A percentile compares a stretch with the other conserved stretches of the same genome.
These are phyloP conservation scores for Dexiosoma caninum DNA, from an alignment of 2,888 invertebrate species.

Conservation along the genomic window DNA sequence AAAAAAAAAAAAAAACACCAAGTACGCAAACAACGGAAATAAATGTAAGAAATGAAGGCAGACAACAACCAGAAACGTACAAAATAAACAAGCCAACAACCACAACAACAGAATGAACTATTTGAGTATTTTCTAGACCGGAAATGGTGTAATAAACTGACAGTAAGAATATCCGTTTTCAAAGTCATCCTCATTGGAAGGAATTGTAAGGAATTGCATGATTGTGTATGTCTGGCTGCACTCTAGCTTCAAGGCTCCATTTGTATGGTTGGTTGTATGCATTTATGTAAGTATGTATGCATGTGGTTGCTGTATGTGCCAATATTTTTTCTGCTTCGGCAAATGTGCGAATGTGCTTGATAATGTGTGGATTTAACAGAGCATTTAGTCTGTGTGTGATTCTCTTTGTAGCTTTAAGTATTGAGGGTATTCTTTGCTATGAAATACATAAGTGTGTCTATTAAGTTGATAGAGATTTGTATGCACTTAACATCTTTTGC, in stretches of 20 bases:
- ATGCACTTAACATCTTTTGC: no score
- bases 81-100: neutral
- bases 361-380: conserved; percentile 9
- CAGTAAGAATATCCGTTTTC: conserved; percentile 66
- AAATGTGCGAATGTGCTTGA: neutral
- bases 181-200: conserved; percentile 57
- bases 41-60: conserved; percentile 39
- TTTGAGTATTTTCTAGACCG: conserved; percentile 46
- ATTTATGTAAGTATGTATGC: neutral
- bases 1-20: neutral
- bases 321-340: neutral
- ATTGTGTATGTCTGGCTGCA: neutral
- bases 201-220: conserved; percentile 58
- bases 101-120: neutral
- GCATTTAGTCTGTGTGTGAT: neutral
- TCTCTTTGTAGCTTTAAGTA: neutral
- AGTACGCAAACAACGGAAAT: conserved; percentile 54
- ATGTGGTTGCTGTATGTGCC: neutral
- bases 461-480: neutral
- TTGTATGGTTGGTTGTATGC: neutral
- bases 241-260: neutral
- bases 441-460: neutral
- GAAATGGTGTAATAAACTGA: conserved; percentile 65
- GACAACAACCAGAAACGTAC: conserved; percentile 29
- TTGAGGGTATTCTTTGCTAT: neutral